phyloP scores from a whole-genome alignment of 2,888 invertebrate species.

The Drosophila parthenogenetica region DNA sequence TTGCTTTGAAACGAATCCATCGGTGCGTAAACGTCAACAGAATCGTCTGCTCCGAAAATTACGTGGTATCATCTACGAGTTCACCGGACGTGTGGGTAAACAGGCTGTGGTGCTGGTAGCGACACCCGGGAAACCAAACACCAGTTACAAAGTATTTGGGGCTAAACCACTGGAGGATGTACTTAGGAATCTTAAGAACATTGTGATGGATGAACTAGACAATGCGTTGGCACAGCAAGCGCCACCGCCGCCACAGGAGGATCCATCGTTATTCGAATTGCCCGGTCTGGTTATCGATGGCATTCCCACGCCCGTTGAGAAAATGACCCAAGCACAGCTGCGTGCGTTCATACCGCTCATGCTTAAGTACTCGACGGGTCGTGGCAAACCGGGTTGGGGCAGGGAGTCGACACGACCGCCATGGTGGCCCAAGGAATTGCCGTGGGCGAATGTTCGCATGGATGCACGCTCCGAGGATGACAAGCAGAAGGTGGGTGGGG shows the following conservation, averaged over 20 bases:
- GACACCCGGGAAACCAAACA: constrained; percentile 97
- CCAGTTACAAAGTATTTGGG: constrained; percentile 98
- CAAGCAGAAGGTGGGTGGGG: constrained; percentile 93
- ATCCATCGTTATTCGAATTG: constrained; percentile 96
- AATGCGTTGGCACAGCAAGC: constrained; percentile 96
- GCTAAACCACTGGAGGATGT: constrained; percentile 99
- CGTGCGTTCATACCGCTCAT: constrained; percentile 98
- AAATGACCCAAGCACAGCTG: constrained; percentile 99
- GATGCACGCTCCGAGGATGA: constrained; percentile 98
- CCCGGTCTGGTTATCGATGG: constrained; percentile 98
- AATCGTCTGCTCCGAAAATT: constrained; percentile 95
- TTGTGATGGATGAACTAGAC: constrained; percentile 98
- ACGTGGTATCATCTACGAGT: constrained; percentile 97
- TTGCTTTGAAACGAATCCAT: constrained; percentile 98
- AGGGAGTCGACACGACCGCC: constrained; percentile 97
- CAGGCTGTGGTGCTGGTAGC: constrained; percentile 98
- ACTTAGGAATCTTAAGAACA: constrained; percentile 94
- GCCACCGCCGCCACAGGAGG: constrained; percentile 92
- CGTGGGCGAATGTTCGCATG: constrained; percentile 99
- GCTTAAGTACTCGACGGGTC: constrained; percentile 98
- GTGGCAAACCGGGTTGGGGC: constrained; percentile 99
- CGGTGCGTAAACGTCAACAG: constrained; percentile 97
- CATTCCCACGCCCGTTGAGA: constrained; percentile 98
- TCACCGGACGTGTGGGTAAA: constrained; percentile 98
- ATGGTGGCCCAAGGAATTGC: constrained; percentile 99